Evolutionary conservation across 2,888 invertebrate species (phyloP), one percentile per base, ranked within the genome.

Genomic region (Azorinus chamasolen): DNA sequence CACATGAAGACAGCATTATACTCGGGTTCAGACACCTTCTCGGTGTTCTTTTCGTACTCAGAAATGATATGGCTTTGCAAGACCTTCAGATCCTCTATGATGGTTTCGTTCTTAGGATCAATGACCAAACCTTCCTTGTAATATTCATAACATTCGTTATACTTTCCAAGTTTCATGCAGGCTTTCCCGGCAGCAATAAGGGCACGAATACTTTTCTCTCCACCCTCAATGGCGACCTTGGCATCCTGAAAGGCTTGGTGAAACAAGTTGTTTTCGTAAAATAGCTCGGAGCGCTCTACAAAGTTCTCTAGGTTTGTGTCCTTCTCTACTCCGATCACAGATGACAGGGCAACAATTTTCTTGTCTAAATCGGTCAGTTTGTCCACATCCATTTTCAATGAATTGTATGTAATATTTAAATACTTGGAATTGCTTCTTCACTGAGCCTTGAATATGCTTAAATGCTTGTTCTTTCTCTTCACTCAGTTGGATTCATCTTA

Each of bases 1-100:
- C 89, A 89, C 55, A 90, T 77, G 20, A 85, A 79, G 6, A 89
- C 81, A 6, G 88, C 89, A 25, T 85, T 89, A 69, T 88, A 89
- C 1, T 77, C 74, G 10, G 73, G 65, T 45, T 89, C 89, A 8
- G 68, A 45, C 10, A 58, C 68, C 1, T 41, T 50, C 4, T 73
- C 50, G 16, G 45, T 61, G 16, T 76, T 63, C 4, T 70, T 68
- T 16, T 88, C 85, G 20, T 85, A 80, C 16, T 85, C 85, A 18
- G 84, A 58, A 3, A 89, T 53, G 18, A 90, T 88, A n/a, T 76
- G 55, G 10, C 48, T 71, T 53, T 90, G 89, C 1, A 89, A 64
- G 10, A 77, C 59, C 45, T 83, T 80, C 25, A 90, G 72, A 43
- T 86, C 87, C 14, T 83, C 74, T 0, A 77, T 79, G 0, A 89